Evolutionary conservation across 2,113 vertebrate genomes (phyloP), one percentile per base, ranked within the genome.

Genomic region (Etia nguti): DNA sequence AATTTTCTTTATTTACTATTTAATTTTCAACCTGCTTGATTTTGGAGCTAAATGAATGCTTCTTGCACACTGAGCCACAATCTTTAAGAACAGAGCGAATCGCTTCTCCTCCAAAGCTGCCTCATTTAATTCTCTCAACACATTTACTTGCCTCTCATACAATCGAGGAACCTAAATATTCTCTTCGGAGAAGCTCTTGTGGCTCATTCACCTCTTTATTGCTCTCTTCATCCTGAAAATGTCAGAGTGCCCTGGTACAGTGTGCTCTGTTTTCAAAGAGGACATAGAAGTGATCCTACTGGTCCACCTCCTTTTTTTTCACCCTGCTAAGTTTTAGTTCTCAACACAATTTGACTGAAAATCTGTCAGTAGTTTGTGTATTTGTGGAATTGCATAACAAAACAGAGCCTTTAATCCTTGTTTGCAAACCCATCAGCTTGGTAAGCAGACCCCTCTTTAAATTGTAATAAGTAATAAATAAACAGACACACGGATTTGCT

Each of bases 151-250:
- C 26, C 68, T 87, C 84, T 75, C 57, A 82, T 34, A 31, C 16
- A 31, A 13, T 6, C 10, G 54, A 68, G 48, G 41, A 57, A 77
- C 26, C 57, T 81, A 68, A 84, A 86, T 77, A 75, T 86, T 59
- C 57, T 82, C 75, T 15, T 11, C 52, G 43, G 31, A 56, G 41
- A 81, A 81, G 80, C 85, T 89, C 54, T 31, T 43, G 56, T 56
- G 73, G 62, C 88, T 88, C 62, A 65, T 86, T 24, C 9, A 10
- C 46, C 22, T 75, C 29, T 70, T 90, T 86, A 87, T 56, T 59
- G 4, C 52, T 84, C 65, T 65, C 70, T 38, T 80, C 81, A 88
- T 82, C 59, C 60, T 88, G 68, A 79, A 86, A 89, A 91, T 84
- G 83, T 91, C 83, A 77, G 34, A 56, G 86, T 79, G 85, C 34